A percentile compares a stretch with the other conserved stretches of the same genome.
Evolutionary conservation across 2,888 invertebrate species (phyloP).

Genomic region (Caenorhabditis doughertyi): DNA sequence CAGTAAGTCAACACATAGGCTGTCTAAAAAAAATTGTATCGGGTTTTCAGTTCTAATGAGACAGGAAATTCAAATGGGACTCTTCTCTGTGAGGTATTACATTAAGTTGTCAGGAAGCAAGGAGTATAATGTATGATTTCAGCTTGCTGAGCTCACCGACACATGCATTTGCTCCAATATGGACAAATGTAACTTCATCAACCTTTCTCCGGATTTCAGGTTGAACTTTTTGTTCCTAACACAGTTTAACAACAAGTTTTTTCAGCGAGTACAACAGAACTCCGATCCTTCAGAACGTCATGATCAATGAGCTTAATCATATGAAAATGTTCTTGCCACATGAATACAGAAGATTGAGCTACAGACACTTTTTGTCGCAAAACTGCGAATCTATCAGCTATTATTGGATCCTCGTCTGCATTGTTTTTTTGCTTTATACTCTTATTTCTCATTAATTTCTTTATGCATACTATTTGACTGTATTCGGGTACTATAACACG

Average conservation of each 20-base stretch:
- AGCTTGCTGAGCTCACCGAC: slow-evolving; percentile 36
- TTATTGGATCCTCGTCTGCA: slow-evolving; percentile 2
- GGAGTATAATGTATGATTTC: background rate
- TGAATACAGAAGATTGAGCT: slow-evolving; percentile 51
- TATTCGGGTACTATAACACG: background rate
- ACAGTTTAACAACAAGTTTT: background rate
- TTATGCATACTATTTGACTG: background rate
- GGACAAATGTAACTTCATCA: slow-evolving; percentile 58
- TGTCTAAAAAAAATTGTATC: background rate
- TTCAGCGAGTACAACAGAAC: slow-evolving; percentile 60
- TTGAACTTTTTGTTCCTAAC: background rate
- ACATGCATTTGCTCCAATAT: slow-evolving; percentile 59
- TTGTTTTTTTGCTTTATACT: slow-evolving; percentile 3
- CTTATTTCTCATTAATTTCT: background rate
- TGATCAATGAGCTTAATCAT: slow-evolving; percentile 45
- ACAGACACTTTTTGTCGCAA: background rate
- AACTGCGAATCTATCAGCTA: background rate
- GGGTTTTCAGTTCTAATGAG: slow-evolving; percentile 35
- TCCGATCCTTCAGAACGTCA: slow-evolving; percentile 28
- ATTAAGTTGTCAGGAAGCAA: too few relatives aligned
- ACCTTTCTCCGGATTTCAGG: slow-evolving; percentile 48
- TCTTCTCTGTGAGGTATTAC: slow-evolving; percentile 52
- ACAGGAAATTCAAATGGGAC: slow-evolving; percentile 39
- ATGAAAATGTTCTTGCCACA: slow-evolving; percentile 56
- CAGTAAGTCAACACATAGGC: background rate